Conservation (phyloP, 2,888 invertebrate species). For the Mythimna vitellina region DNA sequence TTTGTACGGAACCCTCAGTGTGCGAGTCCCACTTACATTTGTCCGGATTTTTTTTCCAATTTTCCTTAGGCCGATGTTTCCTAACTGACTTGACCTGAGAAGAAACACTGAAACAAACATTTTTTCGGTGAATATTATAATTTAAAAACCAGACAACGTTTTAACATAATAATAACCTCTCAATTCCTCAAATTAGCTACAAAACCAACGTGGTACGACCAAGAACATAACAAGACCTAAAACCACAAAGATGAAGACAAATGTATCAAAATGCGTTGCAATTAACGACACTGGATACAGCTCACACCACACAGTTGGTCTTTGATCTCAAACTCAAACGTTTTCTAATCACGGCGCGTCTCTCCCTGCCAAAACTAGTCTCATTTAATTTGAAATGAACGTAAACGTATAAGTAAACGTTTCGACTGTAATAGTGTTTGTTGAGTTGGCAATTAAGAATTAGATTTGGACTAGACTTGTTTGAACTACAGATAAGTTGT, state of each 20-base stretch:
- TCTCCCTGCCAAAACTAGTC: neutral
- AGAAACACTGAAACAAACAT: neutral
- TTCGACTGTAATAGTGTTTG: conserved; percentile 11
- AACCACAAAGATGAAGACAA: neutral
- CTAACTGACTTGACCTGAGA: too few species aligned
- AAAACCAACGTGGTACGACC: neutral
- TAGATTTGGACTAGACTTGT: neutral
- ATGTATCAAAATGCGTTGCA: conserved; percentile 23
- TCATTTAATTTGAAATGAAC: conserved; percentile 35
- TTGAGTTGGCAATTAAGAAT: conserved; percentile 33
- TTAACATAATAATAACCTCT: neutral
- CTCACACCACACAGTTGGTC: neutral
- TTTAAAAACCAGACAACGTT: too few species aligned
- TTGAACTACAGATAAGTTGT: neutral
- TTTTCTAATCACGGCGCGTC: conserved; percentile 38
- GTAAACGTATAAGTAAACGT: conserved; percentile 23
- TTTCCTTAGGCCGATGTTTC: too few species aligned
- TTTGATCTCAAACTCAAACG: conserved; percentile 42
- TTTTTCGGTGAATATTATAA: too few species aligned
- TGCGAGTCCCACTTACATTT: too few species aligned
- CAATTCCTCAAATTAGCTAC: neutral
- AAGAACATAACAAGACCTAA: neutral
- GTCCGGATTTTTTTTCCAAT: too few species aligned
- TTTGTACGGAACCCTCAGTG: too few species aligned
- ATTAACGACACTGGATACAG: conserved; percentile 29